Evolutionary conservation across 2,113 vertebrate genomes (phyloP).

Genomic region (Aptenodytes patagonicus): DNA sequence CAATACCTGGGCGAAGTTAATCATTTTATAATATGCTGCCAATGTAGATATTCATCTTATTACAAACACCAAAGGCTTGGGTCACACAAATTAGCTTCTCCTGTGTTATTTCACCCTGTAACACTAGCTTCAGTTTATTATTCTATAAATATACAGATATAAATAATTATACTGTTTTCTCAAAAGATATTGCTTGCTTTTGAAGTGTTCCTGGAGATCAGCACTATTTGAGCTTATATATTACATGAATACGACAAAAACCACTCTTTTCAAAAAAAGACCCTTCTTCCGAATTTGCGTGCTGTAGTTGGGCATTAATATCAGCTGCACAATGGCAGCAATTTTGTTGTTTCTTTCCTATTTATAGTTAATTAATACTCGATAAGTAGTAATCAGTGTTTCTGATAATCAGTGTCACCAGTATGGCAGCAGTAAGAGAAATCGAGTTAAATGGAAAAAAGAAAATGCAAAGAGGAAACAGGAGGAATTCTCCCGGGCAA

Average conservation of each 20-base stretch:
- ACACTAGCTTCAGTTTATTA: not conserved
- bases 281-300: not conserved
- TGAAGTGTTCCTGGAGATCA: not conserved
- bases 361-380: not conserved
- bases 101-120: not conserved
- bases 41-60: not conserved
- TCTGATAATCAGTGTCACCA: not conserved
- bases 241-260: not conserved
- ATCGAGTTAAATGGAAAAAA: not conserved
- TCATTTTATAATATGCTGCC: not conserved
- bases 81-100: not conserved
- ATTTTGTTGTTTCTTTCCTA: not conserved
- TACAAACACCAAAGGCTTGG: not conserved
- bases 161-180: not conserved
- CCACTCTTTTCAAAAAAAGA: not conserved
- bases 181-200: not conserved
- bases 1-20: not conserved
- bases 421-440: not conserved
- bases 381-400: not conserved
- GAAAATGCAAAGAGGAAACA: not conserved
- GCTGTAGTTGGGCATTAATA: not conserved
- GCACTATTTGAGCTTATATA: not conserved
- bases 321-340: not conserved
- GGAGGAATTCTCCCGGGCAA: not conserved
- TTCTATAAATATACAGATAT: not conserved